phyloP scores from a whole-genome alignment of 1,140 invertebrate genomes.

The Lepidurus apus region DNA sequence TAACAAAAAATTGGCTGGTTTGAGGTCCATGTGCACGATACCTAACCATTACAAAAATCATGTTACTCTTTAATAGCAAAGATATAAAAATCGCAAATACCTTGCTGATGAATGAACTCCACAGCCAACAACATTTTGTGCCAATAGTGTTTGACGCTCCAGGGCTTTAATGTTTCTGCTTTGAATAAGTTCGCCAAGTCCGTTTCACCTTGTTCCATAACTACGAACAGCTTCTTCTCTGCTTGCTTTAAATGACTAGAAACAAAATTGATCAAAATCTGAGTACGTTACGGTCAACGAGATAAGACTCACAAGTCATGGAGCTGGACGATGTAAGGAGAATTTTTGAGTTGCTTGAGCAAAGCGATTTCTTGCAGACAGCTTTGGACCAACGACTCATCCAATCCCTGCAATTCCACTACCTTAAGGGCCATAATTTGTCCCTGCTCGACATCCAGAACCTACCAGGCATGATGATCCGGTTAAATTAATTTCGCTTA shows the following conservation, averaged over 20 bases:
- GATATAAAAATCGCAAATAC: constrained; percentile 47
- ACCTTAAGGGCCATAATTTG: constrained; percentile 54
- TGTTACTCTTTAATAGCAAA: constrained; percentile 25
- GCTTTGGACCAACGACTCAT: constrained; percentile 62
- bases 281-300: constrained; percentile 52
- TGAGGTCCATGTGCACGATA: constrained; percentile 92
- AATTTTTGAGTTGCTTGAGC: constrained; percentile 72
- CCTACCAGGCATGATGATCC: constrained; percentile 44
- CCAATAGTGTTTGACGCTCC: constrained; percentile 82
- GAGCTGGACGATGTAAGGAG: constrained; percentile 67
- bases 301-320: constrained; percentile 74
- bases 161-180: constrained; percentile 54
- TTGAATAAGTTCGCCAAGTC: constrained; percentile 77
- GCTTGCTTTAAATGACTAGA: constrained; percentile 49
- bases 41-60: constrained; percentile 52
- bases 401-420: constrained; percentile 62
- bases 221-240: constrained; percentile 60
- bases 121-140: constrained; percentile 89
- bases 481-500: not conserved
- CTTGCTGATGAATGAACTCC: constrained; percentile 80
- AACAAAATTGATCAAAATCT: constrained; percentile 49
- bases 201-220: constrained; percentile 88
- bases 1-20: constrained; percentile 93
- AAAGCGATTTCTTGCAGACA: constrained; percentile 88
- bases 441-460: constrained; percentile 44